Evolutionary conservation across 2,797 vertebrate species (phyloP).

Genomic region (Pteropus rufus): DNA sequence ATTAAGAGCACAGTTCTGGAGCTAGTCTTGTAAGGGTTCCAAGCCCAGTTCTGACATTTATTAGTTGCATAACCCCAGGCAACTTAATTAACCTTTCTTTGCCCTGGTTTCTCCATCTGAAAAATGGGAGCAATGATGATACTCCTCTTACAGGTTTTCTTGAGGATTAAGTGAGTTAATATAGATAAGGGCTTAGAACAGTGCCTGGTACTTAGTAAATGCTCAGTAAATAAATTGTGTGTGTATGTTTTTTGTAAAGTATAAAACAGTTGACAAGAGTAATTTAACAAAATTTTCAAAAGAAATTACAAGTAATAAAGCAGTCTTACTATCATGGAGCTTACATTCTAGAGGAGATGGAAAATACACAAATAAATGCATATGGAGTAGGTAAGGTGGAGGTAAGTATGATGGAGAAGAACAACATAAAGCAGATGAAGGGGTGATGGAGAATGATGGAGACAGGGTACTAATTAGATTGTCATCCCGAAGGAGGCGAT

Average conservation of each 20-base stretch:
- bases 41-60: background rate
- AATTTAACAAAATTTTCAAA: background rate
- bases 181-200: background rate
- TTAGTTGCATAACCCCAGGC: background rate
- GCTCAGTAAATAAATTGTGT: background rate
- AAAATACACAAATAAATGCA: background rate
- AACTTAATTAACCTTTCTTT: background rate
- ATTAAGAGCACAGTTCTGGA: background rate
- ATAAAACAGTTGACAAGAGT: background rate
- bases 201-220: background rate
- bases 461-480: too few relatives aligned
- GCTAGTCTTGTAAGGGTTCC: background rate
- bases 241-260: background rate
- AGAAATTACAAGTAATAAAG: background rate
- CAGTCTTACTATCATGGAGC: background rate
- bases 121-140: background rate
- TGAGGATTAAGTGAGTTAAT: background rate
- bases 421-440: background rate
- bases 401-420: background rate
- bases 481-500: background rate
- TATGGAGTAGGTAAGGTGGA: background rate
- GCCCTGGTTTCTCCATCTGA: background rate
- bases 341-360: background rate
- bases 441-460: background rate
- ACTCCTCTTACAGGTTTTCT: background rate